Evolutionary conservation across 2,888 invertebrate genomes (phyloP).

Genomic region (Horisme vitalbata): DNA sequence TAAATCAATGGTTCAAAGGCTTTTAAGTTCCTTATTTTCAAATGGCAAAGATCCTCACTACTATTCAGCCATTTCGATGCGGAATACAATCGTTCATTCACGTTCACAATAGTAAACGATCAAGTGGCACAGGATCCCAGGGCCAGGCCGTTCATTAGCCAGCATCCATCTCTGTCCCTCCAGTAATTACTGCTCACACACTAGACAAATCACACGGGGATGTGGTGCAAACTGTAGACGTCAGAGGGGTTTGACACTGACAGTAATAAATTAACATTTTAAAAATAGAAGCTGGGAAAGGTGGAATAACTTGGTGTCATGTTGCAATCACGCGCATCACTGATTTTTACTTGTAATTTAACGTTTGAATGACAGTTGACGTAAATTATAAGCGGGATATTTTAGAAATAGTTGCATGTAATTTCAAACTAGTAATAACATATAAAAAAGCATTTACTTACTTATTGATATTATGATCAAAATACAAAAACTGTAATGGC

Average conservation of each 20-base stretch:
- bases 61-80: constrained; percentile 4
- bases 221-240: constrained; percentile 32
- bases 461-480: too few relatives aligned
- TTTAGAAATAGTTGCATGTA: not conserved
- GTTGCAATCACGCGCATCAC: not conserved
- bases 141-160: constrained; percentile 46
- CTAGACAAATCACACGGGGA: constrained; percentile 54
- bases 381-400: not conserved
- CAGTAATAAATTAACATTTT: not conserved
- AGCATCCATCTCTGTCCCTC: constrained; percentile 65
- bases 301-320: too few relatives aligned
- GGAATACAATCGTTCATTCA: constrained; percentile 16
- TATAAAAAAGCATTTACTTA: too few relatives aligned
- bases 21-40: not conserved
- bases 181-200: constrained; percentile 60
- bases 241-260: constrained; percentile 13
- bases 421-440: too few relatives aligned
- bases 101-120: constrained; percentile 13
- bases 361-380: constrained; percentile 15
- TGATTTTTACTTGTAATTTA: constrained; percentile 3
- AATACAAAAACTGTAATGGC: too few relatives aligned
- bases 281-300: too few relatives aligned
- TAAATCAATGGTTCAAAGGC: too few relatives aligned
- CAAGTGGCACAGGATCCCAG: constrained; percentile 20
- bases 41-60: not conserved